phyloP scores from a whole-genome alignment of 2,113 vertebrate genomes.

The Trogon melanurus region DNA sequence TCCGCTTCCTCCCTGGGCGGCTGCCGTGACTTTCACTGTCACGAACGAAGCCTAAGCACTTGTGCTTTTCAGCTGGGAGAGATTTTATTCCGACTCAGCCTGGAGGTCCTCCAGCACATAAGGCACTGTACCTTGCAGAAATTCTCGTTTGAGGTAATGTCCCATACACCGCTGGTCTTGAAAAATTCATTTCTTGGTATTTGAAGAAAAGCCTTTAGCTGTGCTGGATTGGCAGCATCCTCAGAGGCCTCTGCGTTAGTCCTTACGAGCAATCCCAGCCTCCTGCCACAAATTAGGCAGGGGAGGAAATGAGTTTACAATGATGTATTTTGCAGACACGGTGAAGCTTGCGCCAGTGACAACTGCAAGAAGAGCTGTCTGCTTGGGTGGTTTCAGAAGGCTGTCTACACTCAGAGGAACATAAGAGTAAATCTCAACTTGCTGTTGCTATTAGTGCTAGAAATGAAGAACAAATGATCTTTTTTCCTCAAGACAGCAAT shows the following conservation, averaged over 20 bases:
- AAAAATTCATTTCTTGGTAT: conserved; percentile 12
- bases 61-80: neutral
- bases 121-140: neutral
- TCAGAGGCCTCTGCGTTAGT: neutral
- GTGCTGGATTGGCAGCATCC: neutral
- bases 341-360: neutral
- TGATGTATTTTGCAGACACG: neutral
- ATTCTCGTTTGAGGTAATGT: neutral
- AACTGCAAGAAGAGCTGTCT: neutral
- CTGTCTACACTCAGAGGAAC: neutral
- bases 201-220: neutral
- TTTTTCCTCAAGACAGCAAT: neutral
- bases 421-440: neutral
- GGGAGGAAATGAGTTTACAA: neutral
- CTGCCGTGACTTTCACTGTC: neutral
- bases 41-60: fast-evolving
- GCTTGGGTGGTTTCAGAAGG: neutral
- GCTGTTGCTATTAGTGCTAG: neutral
- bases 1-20: neutral
- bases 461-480: neutral
- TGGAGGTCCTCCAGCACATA: neutral
- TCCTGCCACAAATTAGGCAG: neutral
- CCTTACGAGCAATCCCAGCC: neutral
- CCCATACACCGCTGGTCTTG: neutral
- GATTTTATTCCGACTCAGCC: neutral